phyloP scores from a whole-genome alignment of 2,113 vertebrate genomes.

The Aramus guarauna region DNA sequence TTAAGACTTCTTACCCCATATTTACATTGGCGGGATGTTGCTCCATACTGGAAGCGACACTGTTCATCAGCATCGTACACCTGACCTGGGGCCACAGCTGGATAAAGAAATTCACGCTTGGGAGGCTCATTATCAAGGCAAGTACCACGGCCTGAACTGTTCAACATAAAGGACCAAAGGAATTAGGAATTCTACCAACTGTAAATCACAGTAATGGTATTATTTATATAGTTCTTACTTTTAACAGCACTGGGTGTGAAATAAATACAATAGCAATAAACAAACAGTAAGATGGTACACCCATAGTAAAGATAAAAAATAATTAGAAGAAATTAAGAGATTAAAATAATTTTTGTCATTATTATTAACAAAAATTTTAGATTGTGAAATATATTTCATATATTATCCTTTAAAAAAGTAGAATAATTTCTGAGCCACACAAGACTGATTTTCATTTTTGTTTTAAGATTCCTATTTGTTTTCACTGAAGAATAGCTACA shows the following conservation, averaged over 20 bases:
- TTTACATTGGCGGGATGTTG: slow-evolving; percentile 97
- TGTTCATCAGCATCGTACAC: slow-evolving; percentile 98
- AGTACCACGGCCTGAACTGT: too few species aligned
- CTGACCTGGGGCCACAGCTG: slow-evolving; percentile 67
- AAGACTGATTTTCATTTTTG: slow-evolving; percentile 68
- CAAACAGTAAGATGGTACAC: slow-evolving; percentile 21
- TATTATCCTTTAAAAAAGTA: slow-evolving; percentile 32
- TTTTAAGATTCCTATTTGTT: slow-evolving; percentile 61
- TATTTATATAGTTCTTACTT: too few species aligned
- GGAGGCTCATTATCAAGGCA: too few species aligned
- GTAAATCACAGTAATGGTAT: too few species aligned
- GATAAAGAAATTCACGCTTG: too few species aligned
- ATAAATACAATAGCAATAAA: slow-evolving; percentile 53
- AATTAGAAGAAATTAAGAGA: not conserved
- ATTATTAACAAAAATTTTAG: not conserved
- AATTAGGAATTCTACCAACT: too few species aligned
- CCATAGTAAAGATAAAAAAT: slow-evolving; percentile 40
- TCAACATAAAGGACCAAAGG: too few species aligned
- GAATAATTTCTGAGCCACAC: slow-evolving; percentile 62
- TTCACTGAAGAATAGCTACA: slow-evolving; percentile 63
- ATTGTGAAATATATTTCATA: slow-evolving; percentile 43
- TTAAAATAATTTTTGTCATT: slow-evolving; percentile 7
- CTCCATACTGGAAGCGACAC: slow-evolving; percentile 97
- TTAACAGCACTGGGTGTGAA: not conserved
- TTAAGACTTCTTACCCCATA: slow-evolving; percentile 96